Evolutionary conservation across 2,888 invertebrate genomes (phyloP), one percentile per base, ranked within the genome.

Genomic region (Apamea monoglypha): DNA sequence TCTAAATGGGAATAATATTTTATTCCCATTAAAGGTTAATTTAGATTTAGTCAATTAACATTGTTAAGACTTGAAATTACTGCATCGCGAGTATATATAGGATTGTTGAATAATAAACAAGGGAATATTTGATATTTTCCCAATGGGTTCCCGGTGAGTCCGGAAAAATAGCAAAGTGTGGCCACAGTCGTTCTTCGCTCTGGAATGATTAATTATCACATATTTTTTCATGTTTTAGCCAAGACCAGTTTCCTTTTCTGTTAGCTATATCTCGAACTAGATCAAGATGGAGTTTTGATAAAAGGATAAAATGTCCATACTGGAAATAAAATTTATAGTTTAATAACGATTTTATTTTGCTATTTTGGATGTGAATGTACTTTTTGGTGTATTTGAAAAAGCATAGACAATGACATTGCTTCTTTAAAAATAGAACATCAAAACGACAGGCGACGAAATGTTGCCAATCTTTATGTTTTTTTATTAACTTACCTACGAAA

Each of bases 161-260:
- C 83, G 44, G 14, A 47, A 56, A 72, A 66, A 32, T 69, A 61
- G 21, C 2, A n/a, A 29, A 72, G 61, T 64, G 40, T 86, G 64
- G 83, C 18, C 68, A 68, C 64, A 61, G 25, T 56, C 18, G 64
- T 47, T 56, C 25, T 66, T 63, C 25, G 32, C 16, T 67, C 40
- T 36, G 18, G 84, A 82, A 82, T 86, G 3, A 82, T 78, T 74
- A 86, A 74, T 78, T 66, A 82, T 77, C 32, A 77, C 67, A 81
- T 63, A 21, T 53, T 69, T 86, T 82, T 75, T 76, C 3, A 59
- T 14, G 44, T 81, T 81, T 53, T 64, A 36, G 61, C 53, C 61
- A 72, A 29, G 71, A 72, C 86, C 66, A 72, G 86, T 78, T 82
- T 59, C 78, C 74, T 68, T 82, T 63, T 82, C 8, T 47, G 78